Evolutionary conservation across 2,113 vertebrate species (phyloP).

Genomic region (Oryzias woworae): DNA sequence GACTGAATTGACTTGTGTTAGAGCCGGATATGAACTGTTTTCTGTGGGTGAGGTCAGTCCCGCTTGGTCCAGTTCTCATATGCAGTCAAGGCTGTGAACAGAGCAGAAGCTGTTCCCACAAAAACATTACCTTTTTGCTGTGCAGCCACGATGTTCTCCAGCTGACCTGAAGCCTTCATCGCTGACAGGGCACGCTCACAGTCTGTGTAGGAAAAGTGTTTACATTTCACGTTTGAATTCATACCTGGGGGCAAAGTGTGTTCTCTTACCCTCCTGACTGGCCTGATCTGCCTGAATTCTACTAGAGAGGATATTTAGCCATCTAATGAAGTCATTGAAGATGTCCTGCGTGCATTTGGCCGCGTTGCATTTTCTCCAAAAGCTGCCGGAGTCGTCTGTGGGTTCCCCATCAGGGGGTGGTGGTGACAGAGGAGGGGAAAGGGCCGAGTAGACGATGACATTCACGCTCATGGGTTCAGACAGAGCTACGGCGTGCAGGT

Average conservation of each 20-base stretch:
- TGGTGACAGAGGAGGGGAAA: not conserved
- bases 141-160: conserved; percentile 49
- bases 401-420: not conserved
- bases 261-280: conserved; percentile 66
- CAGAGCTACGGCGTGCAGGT: not conserved
- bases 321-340: conserved; percentile 55
- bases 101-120: not conserved
- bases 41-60: too few relatives aligned
- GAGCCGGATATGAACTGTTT: too few relatives aligned
- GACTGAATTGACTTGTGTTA: too few relatives aligned
- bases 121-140: conserved; percentile 62
- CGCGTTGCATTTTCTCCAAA: conserved; percentile 73
- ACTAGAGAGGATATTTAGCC: conserved; percentile 53
- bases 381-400: conserved; percentile 18
- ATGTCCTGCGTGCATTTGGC: conserved; percentile 64
- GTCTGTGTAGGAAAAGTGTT: conserved; percentile 50
- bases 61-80: too few relatives aligned
- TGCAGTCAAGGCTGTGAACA: not conserved
- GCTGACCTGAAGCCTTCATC: conserved; percentile 66
- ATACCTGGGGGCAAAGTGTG: not conserved
- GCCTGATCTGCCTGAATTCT: conserved; percentile 64
- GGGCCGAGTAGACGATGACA: not conserved
- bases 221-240: not conserved
- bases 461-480: not conserved
- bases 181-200: conserved; percentile 56